Percentiles rank a stretch among this genome's conserved stretches.
Conservation (phyloP, 2,888 invertebrate genomes). For the Nephrotoma appendiculata region DNA sequence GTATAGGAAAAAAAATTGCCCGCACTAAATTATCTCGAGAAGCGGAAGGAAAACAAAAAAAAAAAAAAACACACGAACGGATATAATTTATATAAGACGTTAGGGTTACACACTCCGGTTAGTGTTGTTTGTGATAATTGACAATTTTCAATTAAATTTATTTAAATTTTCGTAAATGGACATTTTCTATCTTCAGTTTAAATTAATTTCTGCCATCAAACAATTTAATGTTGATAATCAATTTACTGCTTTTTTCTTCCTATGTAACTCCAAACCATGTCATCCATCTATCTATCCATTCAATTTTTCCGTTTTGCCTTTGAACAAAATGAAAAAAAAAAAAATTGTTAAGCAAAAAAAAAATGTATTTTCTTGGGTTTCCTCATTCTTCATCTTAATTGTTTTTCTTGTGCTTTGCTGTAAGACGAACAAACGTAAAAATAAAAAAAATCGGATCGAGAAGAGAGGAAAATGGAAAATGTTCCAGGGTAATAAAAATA, state of each 20-base stretch:
- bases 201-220: not conserved
- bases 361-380: not conserved
- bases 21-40: not conserved
- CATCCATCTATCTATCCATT: not conserved
- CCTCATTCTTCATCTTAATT: not conserved
- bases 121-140: not conserved
- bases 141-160: not conserved
- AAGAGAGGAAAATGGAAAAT: not conserved
- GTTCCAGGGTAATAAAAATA: conserved; percentile 5
- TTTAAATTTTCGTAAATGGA: not conserved
- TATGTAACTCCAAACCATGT: conserved; percentile 1
- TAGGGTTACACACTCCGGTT: not conserved
- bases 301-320: not conserved
- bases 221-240: not conserved
- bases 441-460: not conserved
- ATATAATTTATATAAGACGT: not conserved
- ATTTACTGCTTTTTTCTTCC: not conserved
- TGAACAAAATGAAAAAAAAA: not conserved
- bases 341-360: not conserved
- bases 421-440: not conserved
- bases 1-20: not conserved
- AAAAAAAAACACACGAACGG: not conserved
- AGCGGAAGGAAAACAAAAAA: not conserved
- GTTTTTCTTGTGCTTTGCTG: not conserved
- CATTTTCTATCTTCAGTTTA: not conserved